Conservation (phyloP, 35 echinoderm and acorn worm genomes). For the Strongylocentrotus purpuratus region DNA sequence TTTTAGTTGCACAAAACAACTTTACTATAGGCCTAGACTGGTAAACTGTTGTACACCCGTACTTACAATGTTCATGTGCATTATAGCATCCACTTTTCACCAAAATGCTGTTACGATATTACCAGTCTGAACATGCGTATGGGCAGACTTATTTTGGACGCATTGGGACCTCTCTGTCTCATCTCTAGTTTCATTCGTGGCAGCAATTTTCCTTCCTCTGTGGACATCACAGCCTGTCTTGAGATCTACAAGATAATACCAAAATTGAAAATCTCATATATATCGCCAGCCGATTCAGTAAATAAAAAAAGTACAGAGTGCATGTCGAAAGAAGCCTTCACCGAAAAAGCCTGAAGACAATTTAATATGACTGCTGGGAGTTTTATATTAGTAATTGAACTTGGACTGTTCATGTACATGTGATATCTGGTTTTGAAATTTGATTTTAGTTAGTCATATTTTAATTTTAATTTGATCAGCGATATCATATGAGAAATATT, state of each 20-base stretch:
- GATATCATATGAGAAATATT: too few species aligned
- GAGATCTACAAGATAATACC: background rate
- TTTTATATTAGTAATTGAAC: background rate
- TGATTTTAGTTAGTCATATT: conserved; percentile 19
- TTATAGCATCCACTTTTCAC: too few species aligned
- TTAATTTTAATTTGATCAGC: background rate
- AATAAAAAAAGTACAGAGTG: background rate
- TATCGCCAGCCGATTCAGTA: background rate
- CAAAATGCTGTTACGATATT: too few species aligned
- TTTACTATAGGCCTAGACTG: too few species aligned
- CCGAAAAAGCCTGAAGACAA: background rate
- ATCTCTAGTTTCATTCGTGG: background rate
- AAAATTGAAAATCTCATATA: conserved; percentile 12
- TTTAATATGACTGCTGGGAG: background rate
- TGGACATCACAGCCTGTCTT: background rate
- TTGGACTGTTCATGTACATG: background rate
- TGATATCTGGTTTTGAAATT: background rate
- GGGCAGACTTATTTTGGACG: background rate
- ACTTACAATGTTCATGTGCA: too few species aligned
- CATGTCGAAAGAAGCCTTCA: background rate
- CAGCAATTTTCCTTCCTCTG: background rate
- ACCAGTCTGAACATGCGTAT: too few species aligned
- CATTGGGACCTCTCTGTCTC: background rate
- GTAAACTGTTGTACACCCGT: too few species aligned
- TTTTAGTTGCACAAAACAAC: too few species aligned